phyloP scores from a whole-genome alignment of 1,140 invertebrate genomes.

The Papilio helenus region DNA sequence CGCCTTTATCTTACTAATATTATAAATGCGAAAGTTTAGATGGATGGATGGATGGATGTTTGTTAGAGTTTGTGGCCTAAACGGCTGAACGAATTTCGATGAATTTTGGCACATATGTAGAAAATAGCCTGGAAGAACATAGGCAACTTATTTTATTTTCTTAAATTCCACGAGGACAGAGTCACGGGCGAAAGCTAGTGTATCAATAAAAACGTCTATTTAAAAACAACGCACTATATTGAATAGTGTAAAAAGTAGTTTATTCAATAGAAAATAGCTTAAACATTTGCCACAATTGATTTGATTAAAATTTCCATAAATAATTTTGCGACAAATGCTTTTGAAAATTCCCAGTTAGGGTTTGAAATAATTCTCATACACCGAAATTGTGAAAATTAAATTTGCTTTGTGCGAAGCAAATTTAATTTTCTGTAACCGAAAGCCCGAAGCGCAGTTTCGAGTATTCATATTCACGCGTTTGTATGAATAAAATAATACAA shows the following conservation, averaged over 20 bases:
- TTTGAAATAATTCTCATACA: conserved; percentile 2
- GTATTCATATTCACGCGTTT: neutral
- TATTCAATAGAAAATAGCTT: neutral
- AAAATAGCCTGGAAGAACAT: too few relatives aligned
- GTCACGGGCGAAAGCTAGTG: too few relatives aligned
- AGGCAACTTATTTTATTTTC: too few relatives aligned
- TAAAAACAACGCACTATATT: neutral
- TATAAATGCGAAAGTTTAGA: too few relatives aligned
- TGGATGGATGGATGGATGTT: too few relatives aligned
- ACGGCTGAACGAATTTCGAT: too few relatives aligned
- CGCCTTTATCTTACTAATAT: neutral
- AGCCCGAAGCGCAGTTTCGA: neutral
- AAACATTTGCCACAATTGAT: neutral
- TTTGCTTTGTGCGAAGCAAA: neutral
- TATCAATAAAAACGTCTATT: too few relatives aligned
- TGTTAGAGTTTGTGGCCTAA: too few relatives aligned
- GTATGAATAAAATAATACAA: neutral
- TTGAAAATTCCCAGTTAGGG: neutral
- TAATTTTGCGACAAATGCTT: neutral
- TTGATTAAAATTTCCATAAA: neutral
- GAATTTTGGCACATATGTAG: too few relatives aligned
- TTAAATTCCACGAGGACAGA: too few relatives aligned
- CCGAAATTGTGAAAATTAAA: conserved; percentile 10
- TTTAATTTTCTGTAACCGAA: conserved; percentile 5
- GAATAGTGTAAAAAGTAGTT: neutral